A percentile compares a stretch with the other conserved stretches of the same genome.
phyloP scores from a whole-genome alignment of 2,888 invertebrate genomes.

The Caenorhabditis sp. region DNA sequence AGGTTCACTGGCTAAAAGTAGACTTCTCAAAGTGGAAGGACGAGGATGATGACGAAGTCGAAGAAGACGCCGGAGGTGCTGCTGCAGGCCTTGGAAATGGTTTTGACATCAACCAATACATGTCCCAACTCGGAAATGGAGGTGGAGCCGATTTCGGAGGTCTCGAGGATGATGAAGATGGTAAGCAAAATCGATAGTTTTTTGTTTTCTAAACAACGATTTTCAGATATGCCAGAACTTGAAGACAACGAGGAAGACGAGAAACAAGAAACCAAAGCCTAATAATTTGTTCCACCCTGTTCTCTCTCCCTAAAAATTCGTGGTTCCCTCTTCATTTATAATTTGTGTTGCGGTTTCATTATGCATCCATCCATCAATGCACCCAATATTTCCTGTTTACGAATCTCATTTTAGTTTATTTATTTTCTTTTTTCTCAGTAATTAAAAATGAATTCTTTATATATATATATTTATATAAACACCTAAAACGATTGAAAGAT shows the following conservation, averaged over 20 bases:
- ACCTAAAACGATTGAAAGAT: no score
- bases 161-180: slow-evolving; percentile 46
- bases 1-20: slow-evolving; percentile 76
- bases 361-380: no score
- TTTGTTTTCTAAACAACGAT: not conserved
- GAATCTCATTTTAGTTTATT: not conserved
- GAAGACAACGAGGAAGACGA: slow-evolving; percentile 54
- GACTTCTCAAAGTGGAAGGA: slow-evolving; percentile 98
- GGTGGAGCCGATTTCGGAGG: slow-evolving; percentile 45
- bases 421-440: not conserved
- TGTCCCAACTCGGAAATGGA: slow-evolving; percentile 42
- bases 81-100: slow-evolving; percentile 28
- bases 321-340: no score
- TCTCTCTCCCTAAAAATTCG: no score
- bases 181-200: slow-evolving; percentile 5
- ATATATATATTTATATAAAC: no score
- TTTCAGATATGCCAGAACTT: slow-evolving; percentile 54
- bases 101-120: slow-evolving; percentile 53
- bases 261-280: slow-evolving; percentile 15
- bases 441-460: no score
- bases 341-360: no score
- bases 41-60: slow-evolving; percentile 87
- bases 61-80: slow-evolving; percentile 74
- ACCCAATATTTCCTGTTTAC: not conserved
- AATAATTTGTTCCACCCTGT: not conserved